Evolutionary conservation across 2,797 vertebrate genomes (phyloP), one percentile per base, ranked within the genome.

Genomic region (Manis javanica): DNA sequence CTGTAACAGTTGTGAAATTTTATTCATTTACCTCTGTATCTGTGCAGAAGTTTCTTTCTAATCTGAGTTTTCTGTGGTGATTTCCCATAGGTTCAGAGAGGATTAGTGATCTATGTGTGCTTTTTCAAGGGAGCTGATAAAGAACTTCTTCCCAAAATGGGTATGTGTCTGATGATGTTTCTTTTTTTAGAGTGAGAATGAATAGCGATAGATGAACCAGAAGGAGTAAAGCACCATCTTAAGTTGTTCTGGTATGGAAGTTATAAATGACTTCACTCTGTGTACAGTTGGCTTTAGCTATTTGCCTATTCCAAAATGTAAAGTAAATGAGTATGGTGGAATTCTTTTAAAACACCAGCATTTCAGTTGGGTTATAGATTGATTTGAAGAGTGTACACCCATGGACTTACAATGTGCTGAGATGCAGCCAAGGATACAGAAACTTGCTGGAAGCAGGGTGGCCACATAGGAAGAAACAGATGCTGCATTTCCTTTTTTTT

Each of bases 51-150:
- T 53, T 31, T 68, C 75, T 88, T 59, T 74, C 68, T 97, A 96
- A 96, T 90, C 57, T 85, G 46, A 84, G 1, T 55, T 11, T 42
- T 87, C 94, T 97, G 79, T 92, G 98, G 7, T 97, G 61, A 97
- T 96, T 98, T 96, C 94, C 97, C 12, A 2, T 98, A 99, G 99
- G 99, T 99, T 96, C 98, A 99, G 57, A 99, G 99, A 98, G 99
- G 99, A 57, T 99, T 99, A 98, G 99, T 99, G 97, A 99, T 99
- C 97, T 99, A 99, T 78, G 96, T 99, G 97, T 99, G 99, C 95
- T 99, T 99, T 98, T 99, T 99, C 96, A 99, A 99, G 99, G 99
- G 99, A 96, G 99, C 99, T 87, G 98, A 98, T 94, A 99, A 99
- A 69, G 99, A 99, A 92, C 98, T 99, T 79, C 97, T 99, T 97